Conservation (phyloP, 2,888 invertebrate genomes). For the Mimumesa dahlbomi region DNA sequence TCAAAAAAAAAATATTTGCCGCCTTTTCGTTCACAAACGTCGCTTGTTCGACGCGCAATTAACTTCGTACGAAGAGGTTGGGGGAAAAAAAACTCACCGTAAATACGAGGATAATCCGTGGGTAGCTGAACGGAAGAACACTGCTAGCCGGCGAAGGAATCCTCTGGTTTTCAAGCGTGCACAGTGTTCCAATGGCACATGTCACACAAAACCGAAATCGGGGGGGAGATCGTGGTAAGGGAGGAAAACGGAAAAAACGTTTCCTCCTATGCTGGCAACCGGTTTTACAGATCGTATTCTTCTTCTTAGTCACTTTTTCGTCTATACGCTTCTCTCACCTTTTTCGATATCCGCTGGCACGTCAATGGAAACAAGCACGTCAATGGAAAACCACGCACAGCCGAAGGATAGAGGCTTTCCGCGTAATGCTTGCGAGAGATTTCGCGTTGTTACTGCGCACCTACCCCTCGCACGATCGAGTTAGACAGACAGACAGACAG, state of each 20-base stretch:
- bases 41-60: background rate
- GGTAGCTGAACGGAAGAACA: slow-evolving; percentile 63
- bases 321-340: slow-evolving; percentile 2
- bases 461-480: slow-evolving; percentile 1
- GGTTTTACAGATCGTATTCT: slow-evolving; percentile 1
- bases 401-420: no score
- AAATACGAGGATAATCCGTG: slow-evolving; percentile 76
- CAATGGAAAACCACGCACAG: background rate
- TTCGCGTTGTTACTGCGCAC: slow-evolving; percentile 16
- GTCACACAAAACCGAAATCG: slow-evolving; percentile 63
- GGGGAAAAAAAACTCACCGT: slow-evolving; percentile 75
- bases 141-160: slow-evolving; percentile 31
- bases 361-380: no score
- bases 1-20: background rate
- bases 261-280: slow-evolving; percentile 2
- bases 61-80: no score
- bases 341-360: slow-evolving; percentile 22
- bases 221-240: background rate
- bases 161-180: slow-evolving; percentile 49
- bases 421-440: no score
- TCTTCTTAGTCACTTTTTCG: slow-evolving; percentile 38
- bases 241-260: slow-evolving; percentile 6
- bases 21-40: background rate
- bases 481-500: no score
- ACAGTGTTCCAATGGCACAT: slow-evolving; percentile 67